Base-by-base conservation (phyloP, 1,140 invertebrate genomes). In the Papilio xuthus region DNA sequence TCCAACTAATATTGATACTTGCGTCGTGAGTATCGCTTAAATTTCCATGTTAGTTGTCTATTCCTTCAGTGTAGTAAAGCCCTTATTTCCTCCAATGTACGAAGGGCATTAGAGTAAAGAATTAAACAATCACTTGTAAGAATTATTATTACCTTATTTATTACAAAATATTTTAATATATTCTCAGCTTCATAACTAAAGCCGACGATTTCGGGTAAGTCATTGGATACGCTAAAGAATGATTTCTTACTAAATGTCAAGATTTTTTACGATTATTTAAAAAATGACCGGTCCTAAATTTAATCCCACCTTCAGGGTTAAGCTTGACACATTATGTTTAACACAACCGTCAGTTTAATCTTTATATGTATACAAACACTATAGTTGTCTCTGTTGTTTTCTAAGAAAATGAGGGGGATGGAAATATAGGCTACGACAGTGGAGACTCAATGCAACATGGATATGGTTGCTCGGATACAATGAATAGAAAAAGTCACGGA, bases 271-370 rank as follows among this genome's bases (percentile, higher is more conserved):
- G 23, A 28, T 60, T 67, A 28, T 67, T 67, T 67, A 28, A 28
- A 67, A 67, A 67, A 32, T 26, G 60, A 32, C 60, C 60, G 60
- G 28, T 67, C 32, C 60, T 67, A 67, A 67, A 67, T 67, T 32
- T 67, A 67, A 67, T 67, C 26, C 15, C 60, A 67, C 26, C 23
- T 67, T 67, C 15, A 28, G 60, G 26, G 26, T 67, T 67, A 67
- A 67, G 60, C 60, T 32, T 67, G 60, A 67, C 60, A 28, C 60
- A 67, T 50, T 15, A 50, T 32, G 26, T 28, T 63, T 23, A 63
- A 60, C 23, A 60, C 10, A 53, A 20, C n/a, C 50, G n/a, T 53
- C 18, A 20, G 8, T 47, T 47, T 47, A 18, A 18, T 18, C 13
- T 3, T 47, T 18, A 15, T 15, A 15, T 47, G 50, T n/a, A n/a